Base-by-base conservation (phyloP, 2,113 vertebrate genomes). In the Podilymbus podiceps region DNA sequence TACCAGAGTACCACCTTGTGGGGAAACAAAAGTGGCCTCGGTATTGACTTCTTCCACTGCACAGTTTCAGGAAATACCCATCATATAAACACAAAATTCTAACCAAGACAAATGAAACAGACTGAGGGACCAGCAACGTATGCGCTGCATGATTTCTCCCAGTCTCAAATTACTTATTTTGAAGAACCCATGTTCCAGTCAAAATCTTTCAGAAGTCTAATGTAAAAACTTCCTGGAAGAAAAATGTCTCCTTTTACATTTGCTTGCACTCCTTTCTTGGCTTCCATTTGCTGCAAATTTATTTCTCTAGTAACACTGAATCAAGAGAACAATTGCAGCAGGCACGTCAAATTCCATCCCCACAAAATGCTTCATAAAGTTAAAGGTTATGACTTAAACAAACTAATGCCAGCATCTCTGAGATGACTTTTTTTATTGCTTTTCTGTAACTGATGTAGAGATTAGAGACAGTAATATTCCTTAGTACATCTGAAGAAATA, bases 1-100 rank as follows among this genome's bases (percentile, higher is more conserved):
- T 98, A 94, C 98, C 97, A 98, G 96, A 98, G 97, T 91, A 97
- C 98, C 98, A 98, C 98, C 98, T 98, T 98, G 97, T 98, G 98
- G 98, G 46, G 81, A 97, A 95, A 85, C 50, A 46, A 67, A 84
- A 68, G 58, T 21, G 15, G 80, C 59, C 46, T 94, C 69, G 10
- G 13, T 52, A n/a, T 24, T 71, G 25, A 75, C 74, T 95, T 89
- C 38, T 77, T 60, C 49, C n/a, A 75, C 46, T 27, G 58, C 55
- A 81, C 11, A 74, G 19, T 77, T 88, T 87, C 58, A 88, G 80
- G 52, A 94, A 90, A 96, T 79, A 84, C 7, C 10, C 35, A 79
- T 71, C 90, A 96, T 19, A 86, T 73, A 94, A 96, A 94, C 50
- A 49, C 18, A 89, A 89, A 80, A 95, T 62, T 87, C 63, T 68